Percentiles rank a stretch among this genome's conserved stretches.
These are phyloP conservation scores for Lamprotornis superbus DNA, from an alignment of 2,113 vertebrate species.

Conservation along the genomic window DNA sequence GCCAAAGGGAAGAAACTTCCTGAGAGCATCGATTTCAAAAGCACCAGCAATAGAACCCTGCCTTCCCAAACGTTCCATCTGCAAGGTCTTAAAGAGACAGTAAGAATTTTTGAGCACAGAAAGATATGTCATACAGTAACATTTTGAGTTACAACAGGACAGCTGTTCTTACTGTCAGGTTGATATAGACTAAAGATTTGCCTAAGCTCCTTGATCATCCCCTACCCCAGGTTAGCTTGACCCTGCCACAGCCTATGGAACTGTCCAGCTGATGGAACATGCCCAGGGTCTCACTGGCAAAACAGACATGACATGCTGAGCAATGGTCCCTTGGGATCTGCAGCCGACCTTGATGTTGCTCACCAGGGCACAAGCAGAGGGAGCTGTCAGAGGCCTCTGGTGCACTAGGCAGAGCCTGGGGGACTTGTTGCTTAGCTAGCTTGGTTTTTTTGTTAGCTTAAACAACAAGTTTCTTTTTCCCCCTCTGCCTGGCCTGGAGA, in stretches of 20 bases:
- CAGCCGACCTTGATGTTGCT: not conserved
- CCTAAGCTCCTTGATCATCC: not conserved
- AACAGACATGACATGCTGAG: not conserved
- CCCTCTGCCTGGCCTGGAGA: not conserved
- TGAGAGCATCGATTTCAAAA: not conserved
- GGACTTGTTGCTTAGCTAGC: not conserved
- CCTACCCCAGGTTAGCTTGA: not conserved
- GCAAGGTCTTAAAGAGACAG: not conserved
- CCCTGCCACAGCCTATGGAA: not conserved
- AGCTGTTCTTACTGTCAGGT: not conserved
- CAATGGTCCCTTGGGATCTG: not conserved
- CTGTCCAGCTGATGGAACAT: not conserved
- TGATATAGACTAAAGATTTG: not conserved
- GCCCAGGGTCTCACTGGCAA: not conserved
- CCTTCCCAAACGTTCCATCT: too few species aligned
- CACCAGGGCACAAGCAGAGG: not conserved
- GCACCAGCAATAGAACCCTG: not conserved
- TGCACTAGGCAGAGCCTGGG: not conserved
- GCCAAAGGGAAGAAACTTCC: not conserved
- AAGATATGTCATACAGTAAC: not conserved
- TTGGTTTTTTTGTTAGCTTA: not conserved
- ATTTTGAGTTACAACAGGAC: too few species aligned
- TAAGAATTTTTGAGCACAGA: not conserved
- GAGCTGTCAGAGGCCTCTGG: not conserved
- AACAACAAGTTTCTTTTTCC: not conserved